Evolutionary conservation across 2,113 vertebrate genomes (phyloP), one percentile per base, ranked within the genome.

Genomic region (Leptosomus discolor): DNA sequence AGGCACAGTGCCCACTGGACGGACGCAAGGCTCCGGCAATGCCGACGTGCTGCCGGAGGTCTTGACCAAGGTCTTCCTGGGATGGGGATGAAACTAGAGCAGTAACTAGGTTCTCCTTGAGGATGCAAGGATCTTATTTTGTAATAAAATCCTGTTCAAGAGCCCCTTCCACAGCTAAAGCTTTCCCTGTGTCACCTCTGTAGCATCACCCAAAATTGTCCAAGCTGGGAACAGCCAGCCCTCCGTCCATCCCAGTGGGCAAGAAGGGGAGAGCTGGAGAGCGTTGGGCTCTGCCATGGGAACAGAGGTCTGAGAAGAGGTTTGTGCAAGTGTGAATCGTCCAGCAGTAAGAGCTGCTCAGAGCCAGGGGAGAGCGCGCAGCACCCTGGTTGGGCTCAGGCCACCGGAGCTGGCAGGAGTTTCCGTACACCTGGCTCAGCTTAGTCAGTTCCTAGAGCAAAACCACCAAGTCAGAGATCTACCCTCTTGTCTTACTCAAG

Each of bases 201-300:
- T 4, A 43, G 18, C 73, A 64, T 20, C 36, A 5, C 8, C 15
- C 37, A 51, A 51, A 73, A 34, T 12, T 39, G 22, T 8, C 30
- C 39, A 50, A 36, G 26, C 8, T 32, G 57, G 50, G 26, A 79
- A 19, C 32, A 34, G 23, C 36, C 74, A 73, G 32, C 34, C 12
- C 36, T 43, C 22, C 5, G 0, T 37, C 41, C 74, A 39, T 29
- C 22, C 22, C 36, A 19, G 0, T 2, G 8, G 48, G 56, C 37
- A 45, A 51, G 60, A 57, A 32, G 32, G 36, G 69, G 43, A 20
- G 36, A 63, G 41, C 27, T 57, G 32, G 43, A 45, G 26, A 12
- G 34, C 2, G 15, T 37, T 23, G 8, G 41, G 20, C 18, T 41
- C 9, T 36, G 36, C 64, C 36, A 13, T 5, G 41, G 41, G 64